Evolutionary conservation across 2,888 invertebrate genomes (phyloP).

Genomic region (Oxycera nigricornis): DNA sequence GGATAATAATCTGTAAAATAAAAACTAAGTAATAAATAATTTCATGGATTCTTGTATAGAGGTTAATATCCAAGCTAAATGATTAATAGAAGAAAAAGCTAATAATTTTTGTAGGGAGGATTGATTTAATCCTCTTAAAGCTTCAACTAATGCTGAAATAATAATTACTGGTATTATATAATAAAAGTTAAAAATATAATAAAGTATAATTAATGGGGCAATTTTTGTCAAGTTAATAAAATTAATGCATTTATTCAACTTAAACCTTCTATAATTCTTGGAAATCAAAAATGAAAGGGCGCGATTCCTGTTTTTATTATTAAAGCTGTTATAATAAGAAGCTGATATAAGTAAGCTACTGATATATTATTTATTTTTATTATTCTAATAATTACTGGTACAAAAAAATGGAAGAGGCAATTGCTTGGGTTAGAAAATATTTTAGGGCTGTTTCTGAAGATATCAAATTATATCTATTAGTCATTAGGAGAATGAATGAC

Average conservation of each 20-base stretch:
- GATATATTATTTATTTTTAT: conserved; percentile 65
- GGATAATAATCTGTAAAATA: conserved; percentile 63
- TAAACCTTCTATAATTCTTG: conserved; percentile 63
- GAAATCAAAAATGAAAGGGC: conserved; percentile 19
- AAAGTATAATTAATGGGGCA: conserved; percentile 66
- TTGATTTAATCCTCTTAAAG: conserved; percentile 66
- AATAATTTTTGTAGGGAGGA: conserved; percentile 67
- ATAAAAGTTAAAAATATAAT: conserved; percentile 61
- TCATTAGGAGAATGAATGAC: conserved; percentile 68
- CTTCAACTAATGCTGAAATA: conserved; percentile 63
- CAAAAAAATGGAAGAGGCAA: conserved; percentile 66
- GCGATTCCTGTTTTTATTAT: conserved; percentile 48
- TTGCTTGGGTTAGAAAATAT: conserved; percentile 68
- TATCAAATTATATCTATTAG: conserved; percentile 63
- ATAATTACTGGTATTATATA: conserved; percentile 63
- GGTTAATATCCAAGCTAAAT: conserved; percentile 67
- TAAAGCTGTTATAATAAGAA: conserved; percentile 46
- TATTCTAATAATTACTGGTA: conserved; percentile 61
- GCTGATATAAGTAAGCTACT: conserved; percentile 65
- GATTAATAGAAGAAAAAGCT: conserved; percentile 71
- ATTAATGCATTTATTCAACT: conserved; percentile 66
- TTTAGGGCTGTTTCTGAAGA: conserved; percentile 67
- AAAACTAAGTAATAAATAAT: conserved; percentile 63
- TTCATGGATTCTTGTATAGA: conserved; percentile 63
- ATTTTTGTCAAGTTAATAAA: conserved; percentile 71